These are phyloP conservation scores for Campylomormyrus tamandua DNA, from an alignment of 2,113 vertebrate genomes.

Conservation along the genomic window DNA sequence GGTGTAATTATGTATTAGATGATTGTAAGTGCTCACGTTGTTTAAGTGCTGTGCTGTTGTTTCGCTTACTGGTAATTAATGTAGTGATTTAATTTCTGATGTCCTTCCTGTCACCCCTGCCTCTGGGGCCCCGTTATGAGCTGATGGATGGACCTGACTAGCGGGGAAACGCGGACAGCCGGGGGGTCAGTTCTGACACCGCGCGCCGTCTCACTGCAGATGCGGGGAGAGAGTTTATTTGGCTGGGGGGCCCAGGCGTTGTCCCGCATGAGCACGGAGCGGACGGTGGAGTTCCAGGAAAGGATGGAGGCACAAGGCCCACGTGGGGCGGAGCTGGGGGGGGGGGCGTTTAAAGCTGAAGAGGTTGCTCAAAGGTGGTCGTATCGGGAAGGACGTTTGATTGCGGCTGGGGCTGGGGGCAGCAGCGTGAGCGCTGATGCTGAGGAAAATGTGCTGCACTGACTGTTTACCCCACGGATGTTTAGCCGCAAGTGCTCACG, in stretches of 20 bases:
- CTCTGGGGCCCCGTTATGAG: background rate
- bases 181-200: background rate
- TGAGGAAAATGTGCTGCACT: background rate
- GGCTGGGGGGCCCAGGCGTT: background rate
- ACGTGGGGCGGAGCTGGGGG: background rate
- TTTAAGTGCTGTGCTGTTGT: conserved; percentile 7
- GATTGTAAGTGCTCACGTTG: conserved; percentile 4
- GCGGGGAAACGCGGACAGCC: background rate
- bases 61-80: conserved; percentile 12
- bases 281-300: background rate
- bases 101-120: background rate
- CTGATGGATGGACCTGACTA: background rate
- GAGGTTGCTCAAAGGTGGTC: background rate
- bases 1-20: background rate
- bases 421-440: background rate
- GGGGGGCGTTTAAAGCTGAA: background rate
- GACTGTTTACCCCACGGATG: background rate
- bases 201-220: background rate
- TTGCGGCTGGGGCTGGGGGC: background rate
- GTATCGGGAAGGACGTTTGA: background rate
- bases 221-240: background rate
- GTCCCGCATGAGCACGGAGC: background rate
- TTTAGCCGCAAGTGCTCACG: background rate
- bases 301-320: background rate
- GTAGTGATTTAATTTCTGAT: conserved; percentile 13